Evolutionary conservation across 2,113 vertebrate genomes (phyloP).

Genomic region (Mustelus asterias): DNA sequence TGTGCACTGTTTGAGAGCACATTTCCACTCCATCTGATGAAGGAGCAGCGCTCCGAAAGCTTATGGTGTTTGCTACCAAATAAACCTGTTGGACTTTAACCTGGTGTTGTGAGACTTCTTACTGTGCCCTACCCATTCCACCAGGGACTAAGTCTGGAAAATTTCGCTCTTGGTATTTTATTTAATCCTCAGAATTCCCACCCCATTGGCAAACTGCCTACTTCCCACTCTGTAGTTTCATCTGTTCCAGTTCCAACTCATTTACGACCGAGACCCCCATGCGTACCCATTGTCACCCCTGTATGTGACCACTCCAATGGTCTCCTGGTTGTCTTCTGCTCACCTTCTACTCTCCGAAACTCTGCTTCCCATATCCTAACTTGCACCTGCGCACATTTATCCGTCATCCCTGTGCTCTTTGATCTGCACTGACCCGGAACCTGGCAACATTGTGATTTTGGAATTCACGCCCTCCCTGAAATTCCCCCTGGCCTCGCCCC

Average conservation of each 20-base stretch:
- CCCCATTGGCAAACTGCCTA: background rate
- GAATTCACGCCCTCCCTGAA: background rate
- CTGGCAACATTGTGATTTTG: background rate
- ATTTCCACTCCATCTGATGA: no score
- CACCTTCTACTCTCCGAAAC: background rate
- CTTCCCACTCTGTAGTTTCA: background rate
- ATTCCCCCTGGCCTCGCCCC: background rate
- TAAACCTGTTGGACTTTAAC: no score
- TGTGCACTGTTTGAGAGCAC: no score
- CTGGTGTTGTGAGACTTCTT: no score
- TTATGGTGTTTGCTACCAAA: no score
- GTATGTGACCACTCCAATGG: background rate
- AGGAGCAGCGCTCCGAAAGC: no score
- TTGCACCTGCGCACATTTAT: background rate
- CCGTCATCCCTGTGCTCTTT: background rate
- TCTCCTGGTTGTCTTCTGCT: background rate
- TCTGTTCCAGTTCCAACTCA: background rate
- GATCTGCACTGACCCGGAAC: background rate
- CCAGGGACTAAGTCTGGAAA: no score
- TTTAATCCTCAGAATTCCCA: background rate
- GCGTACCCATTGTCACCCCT: background rate
- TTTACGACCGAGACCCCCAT: background rate
- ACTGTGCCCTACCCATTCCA: no score
- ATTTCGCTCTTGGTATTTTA: background rate
- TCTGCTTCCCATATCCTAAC: background rate